Conservation (phyloP, 2,888 invertebrate genomes). For the Bombylius discolor region DNA sequence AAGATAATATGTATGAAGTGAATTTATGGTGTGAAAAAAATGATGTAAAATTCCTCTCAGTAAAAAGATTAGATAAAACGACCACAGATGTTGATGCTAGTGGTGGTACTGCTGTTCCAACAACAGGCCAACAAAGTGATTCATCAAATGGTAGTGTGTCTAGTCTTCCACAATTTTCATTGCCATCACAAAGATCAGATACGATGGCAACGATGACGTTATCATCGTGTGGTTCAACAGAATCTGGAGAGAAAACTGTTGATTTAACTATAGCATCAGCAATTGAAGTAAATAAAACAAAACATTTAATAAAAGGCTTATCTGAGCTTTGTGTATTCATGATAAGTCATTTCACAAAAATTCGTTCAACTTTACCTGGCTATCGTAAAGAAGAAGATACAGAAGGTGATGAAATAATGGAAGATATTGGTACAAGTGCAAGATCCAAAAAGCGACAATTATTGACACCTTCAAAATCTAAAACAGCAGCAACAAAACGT, state of each 20-base stretch:
- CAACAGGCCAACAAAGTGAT: slow-evolving; percentile 7
- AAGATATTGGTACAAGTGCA: slow-evolving; percentile 7
- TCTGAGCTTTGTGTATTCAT: slow-evolving; percentile 18
- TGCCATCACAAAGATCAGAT: slow-evolving; percentile 8
- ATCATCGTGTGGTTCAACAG: slow-evolving; percentile 7
- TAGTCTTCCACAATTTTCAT: slow-evolving; percentile 11
- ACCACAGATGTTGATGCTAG: slow-evolving; percentile 1
- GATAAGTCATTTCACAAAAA: slow-evolving; percentile 18
- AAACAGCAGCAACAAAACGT: neutral
- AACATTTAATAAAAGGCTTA: slow-evolving; percentile 15
- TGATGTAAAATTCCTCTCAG: slow-evolving; percentile 15
- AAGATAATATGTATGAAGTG: slow-evolving; percentile 15
- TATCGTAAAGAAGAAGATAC: too few relatives aligned
- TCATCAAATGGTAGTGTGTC: slow-evolving; percentile 17
- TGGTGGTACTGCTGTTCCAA: neutral
- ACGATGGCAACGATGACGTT: neutral
- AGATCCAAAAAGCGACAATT: neutral
- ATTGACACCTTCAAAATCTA: neutral
- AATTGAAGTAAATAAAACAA: slow-evolving; percentile 5
- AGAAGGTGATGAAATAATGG: slow-evolving; percentile 7
- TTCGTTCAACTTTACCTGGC: neutral
- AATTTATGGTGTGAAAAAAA: slow-evolving; percentile 15
- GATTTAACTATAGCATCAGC: slow-evolving; percentile 2
- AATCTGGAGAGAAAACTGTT: slow-evolving; percentile 9
- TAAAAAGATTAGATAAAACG: slow-evolving; percentile 13